Percentiles rank a stretch among this genome's conserved stretches.
Conservation (phyloP, 2,797 vertebrate genomes). For the Babyrousa celebensis region DNA sequence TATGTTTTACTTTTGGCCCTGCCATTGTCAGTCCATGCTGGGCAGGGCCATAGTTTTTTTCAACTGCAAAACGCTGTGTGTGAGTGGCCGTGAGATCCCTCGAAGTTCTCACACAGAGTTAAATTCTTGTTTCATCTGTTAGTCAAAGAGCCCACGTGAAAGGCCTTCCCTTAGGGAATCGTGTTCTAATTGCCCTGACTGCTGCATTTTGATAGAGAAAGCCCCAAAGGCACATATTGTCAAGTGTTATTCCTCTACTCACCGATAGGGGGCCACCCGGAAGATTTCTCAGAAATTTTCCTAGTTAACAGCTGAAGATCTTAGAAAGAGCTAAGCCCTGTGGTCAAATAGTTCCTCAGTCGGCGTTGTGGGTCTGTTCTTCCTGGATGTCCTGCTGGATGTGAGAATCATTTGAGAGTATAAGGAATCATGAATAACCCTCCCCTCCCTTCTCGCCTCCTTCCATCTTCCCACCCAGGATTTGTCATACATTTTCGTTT, state of each 20-base stretch:
- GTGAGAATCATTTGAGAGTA: background rate
- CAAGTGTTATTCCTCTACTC: background rate
- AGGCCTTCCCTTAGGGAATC: background rate
- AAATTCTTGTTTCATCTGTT: background rate
- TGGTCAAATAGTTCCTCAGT: background rate
- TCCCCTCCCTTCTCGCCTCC: fast-evolving
- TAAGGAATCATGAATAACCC: too few relatives aligned
- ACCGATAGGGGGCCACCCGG: too few relatives aligned
- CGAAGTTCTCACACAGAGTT: background rate
- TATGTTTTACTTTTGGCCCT: background rate
- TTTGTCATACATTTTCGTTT: background rate
- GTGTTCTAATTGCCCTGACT: background rate
- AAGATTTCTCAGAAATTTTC: background rate
- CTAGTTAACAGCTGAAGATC: background rate
- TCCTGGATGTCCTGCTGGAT: background rate
- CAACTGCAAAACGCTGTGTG: background rate
- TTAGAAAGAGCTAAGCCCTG: background rate
- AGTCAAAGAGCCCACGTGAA: background rate
- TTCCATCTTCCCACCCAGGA: background rate
- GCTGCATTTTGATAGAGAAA: background rate
- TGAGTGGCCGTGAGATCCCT: background rate
- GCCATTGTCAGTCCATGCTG: background rate
- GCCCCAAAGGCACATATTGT: background rate
- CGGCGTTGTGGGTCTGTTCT: background rate
- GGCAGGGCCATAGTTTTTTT: background rate